phyloP scores from a whole-genome alignment of 2,797 vertebrate species.

The Philypnodon macrostomus region DNA sequence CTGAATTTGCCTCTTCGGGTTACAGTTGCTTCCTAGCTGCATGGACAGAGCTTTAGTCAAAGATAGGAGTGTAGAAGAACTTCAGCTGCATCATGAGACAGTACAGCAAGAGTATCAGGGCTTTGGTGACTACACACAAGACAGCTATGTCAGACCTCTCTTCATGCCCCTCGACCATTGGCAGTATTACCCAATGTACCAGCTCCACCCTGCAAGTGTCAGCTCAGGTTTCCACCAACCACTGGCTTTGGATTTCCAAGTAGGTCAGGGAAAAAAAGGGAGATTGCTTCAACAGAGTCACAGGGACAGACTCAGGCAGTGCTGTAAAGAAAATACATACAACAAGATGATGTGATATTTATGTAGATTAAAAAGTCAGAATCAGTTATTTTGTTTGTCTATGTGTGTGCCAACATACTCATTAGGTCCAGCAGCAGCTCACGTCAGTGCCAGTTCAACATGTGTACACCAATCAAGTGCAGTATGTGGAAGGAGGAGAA shows the following conservation, averaged over 20 bases:
- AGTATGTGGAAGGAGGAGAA: slow-evolving; percentile 90
- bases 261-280: slow-evolving; percentile 65
- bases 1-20: slow-evolving; percentile 31
- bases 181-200: slow-evolving; percentile 24
- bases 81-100: slow-evolving; percentile 29
- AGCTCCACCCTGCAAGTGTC: slow-evolving; percentile 23
- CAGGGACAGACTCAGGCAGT: slow-evolving; percentile 9
- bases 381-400: slow-evolving; percentile 29
- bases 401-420: slow-evolving; percentile 12
- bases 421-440: slow-evolving; percentile 82
- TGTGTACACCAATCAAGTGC: slow-evolving; percentile 90
- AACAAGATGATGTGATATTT: background rate
- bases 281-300: slow-evolving; percentile 16
- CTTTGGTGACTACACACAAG: slow-evolving; percentile 18
- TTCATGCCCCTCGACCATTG: slow-evolving; percentile 31
- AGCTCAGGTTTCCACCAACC: slow-evolving; percentile 26
- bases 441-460: slow-evolving; percentile 89
- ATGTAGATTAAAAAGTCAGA: background rate
- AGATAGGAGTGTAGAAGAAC: slow-evolving; percentile 45
- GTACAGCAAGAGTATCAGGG: slow-evolving; percentile 33
- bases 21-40: slow-evolving; percentile 34
- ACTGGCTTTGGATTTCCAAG: slow-evolving; percentile 48
- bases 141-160: slow-evolving; percentile 23
- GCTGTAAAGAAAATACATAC: background rate
- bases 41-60: slow-evolving; percentile 40